These are phyloP conservation scores for Matsumyia berberina DNA, from an alignment of 2,888 invertebrate genomes.

Conservation along the genomic window DNA sequence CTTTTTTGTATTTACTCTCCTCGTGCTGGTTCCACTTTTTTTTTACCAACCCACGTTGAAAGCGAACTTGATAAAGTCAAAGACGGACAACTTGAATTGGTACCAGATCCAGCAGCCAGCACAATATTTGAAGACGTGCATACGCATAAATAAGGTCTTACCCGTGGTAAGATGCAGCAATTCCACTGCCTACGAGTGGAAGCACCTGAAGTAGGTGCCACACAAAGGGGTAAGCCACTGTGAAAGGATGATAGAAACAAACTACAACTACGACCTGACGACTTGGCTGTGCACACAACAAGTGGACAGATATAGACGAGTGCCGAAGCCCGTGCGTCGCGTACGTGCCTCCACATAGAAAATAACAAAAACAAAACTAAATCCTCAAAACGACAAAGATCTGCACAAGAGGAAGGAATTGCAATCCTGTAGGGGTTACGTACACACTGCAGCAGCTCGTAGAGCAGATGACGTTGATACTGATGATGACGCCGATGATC, in stretches of 20 bases:
- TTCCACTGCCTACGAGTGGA: conserved; percentile 25
- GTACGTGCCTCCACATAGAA: conserved; percentile 63
- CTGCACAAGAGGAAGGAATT: conserved; percentile 4
- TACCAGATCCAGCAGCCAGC: conserved; percentile 7
- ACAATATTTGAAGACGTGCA: conserved; percentile 62
- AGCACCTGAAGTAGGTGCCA: conserved; percentile 71
- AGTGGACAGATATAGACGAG: conserved; percentile 71
- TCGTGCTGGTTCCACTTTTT: conserved; percentile 46
- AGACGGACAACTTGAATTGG: conserved; percentile 53
- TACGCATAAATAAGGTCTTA: conserved; percentile 66
- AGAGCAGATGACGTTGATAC: conserved; percentile 40
- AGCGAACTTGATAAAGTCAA: conserved; percentile 53
- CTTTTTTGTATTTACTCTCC: conserved; percentile 41
- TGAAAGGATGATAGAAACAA: conserved; percentile 59
- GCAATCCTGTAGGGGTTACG: conserved; percentile 19
- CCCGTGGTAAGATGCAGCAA: conserved; percentile 31
- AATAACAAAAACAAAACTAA: conserved; percentile 48
- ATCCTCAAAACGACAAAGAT: conserved; percentile 59
- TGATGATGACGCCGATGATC: conserved; percentile 54
- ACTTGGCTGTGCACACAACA: conserved; percentile 63
- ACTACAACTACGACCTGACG: conserved; percentile 56
- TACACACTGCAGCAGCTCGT: conserved; percentile 17
- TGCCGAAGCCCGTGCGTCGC: conserved; percentile 26
- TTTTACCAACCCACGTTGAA: conserved; percentile 62
- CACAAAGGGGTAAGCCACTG: conserved; percentile 73